A percentile compares a stretch with the other conserved stretches of the same genome.
Conservation (phyloP, 2,888 invertebrate species). For the Drosophila pseudotalamancana region DNA sequence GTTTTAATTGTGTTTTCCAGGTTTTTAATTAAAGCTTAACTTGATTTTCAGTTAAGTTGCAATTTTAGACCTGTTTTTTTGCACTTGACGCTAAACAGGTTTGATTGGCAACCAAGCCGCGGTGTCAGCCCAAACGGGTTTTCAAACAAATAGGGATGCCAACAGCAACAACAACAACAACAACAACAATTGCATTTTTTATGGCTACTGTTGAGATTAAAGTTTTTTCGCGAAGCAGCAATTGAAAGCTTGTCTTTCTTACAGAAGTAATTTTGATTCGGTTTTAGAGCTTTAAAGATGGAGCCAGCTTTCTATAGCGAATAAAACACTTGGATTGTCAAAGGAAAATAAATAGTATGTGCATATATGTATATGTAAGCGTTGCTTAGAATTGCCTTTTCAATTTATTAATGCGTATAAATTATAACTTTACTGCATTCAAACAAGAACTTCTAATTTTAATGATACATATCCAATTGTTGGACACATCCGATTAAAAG, state of each 20-base stretch:
- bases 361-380: conserved; percentile 3
- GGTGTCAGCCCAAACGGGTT: conserved; percentile 63
- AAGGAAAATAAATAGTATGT: no score
- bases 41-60: conserved; percentile 77
- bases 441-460: no score
- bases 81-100: conserved; percentile 72
- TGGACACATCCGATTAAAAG: no score
- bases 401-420: no score
- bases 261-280: conserved; percentile 3
- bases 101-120: conserved; percentile 66
- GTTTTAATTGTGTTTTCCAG: conserved; percentile 76
- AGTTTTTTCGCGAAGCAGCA: conserved; percentile 7
- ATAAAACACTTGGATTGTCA: no score
- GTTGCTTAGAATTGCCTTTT: no score
- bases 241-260: conserved; percentile 2
- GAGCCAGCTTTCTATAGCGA: not conserved
- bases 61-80: conserved; percentile 69
- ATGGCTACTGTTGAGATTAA: conserved; percentile 18
- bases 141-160: conserved; percentile 68
- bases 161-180: conserved; percentile 39
- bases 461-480: no score
- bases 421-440: no score
- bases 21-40: conserved; percentile 78
- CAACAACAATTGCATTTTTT: conserved; percentile 5
- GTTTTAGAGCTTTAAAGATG: not conserved